phyloP scores from a whole-genome alignment of 2,113 vertebrate genomes.

The Raphicerus campestris region DNA sequence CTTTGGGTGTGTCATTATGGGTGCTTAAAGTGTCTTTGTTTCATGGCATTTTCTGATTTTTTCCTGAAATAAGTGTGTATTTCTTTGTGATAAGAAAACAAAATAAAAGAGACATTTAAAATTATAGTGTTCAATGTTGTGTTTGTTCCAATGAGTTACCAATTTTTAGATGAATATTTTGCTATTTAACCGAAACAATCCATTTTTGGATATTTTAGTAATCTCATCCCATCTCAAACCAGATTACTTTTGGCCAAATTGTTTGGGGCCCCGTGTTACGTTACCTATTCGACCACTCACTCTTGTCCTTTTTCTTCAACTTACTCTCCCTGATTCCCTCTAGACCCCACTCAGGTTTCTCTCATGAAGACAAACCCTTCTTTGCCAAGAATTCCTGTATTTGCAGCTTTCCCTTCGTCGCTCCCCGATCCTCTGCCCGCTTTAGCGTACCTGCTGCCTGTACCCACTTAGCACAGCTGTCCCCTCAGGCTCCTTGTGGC shows the following conservation, averaged over 20 bases:
- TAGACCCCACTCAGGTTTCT: background rate
- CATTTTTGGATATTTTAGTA: background rate
- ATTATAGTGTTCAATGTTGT: background rate
- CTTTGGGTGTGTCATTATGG: background rate
- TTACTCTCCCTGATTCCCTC: background rate
- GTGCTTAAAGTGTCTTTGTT: background rate
- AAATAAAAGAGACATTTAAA: background rate
- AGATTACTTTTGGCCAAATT: background rate
- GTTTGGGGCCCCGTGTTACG: background rate
- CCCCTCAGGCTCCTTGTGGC: background rate
- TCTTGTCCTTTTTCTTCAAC: background rate
- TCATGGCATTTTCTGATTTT: background rate
- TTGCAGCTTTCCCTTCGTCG: background rate
- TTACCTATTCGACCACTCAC: background rate
- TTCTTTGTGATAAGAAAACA: background rate
- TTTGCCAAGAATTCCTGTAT: background rate
- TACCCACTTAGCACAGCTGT: background rate
- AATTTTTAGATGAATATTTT: background rate
- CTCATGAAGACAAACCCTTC: background rate
- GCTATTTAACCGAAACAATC: background rate
- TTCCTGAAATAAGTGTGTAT: background rate
- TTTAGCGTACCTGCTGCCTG: background rate
- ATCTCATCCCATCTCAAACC: background rate
- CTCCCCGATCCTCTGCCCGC: background rate
- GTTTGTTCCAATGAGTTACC: background rate